Evolutionary conservation across 2,888 invertebrate species (phyloP), one percentile per base, ranked within the genome.

Genomic region (Diploptera punctata): DNA sequence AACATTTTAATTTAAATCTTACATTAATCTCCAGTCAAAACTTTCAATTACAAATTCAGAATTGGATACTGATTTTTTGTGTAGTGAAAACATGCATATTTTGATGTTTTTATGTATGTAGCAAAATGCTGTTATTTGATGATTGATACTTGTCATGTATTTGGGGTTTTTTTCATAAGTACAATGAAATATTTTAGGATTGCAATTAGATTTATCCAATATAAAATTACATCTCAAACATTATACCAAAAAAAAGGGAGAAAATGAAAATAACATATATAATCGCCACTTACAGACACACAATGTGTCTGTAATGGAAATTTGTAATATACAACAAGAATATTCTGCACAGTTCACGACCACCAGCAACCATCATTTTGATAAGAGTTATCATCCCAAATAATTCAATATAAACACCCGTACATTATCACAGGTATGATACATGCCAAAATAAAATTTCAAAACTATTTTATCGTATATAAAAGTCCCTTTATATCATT

Each of bases 251-350:
- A 57, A 24, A 29, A 57, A n/a, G n/a, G n/a, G n/a, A 57, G 3
- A 57, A 31, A 31, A 54, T 24, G 7, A 54, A 54, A 49, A 49
- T 18, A 52, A 52, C 7, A 21, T 38, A 52, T 24, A 52, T 18
- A 57, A 29, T 29, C 29, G n/a, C n/a, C n/a, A n/a, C 3, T 57
- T n/a, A n/a, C 57, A 29, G n/a, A 29, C 31, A 57, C 31, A 57
- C 31, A 57, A 29, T 24, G 29, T 57, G 19, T 3, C 29, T 57
- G 57, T 57, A 24, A n/a, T n/a, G n/a, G n/a, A n/a, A 47, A 47
- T n/a, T n/a, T 13, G 44, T 29, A 47, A 65, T 65, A n/a, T n/a
- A 26, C 18, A 44, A 65, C 47, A n/a, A 24, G 65, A 65, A 29
- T 26, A 38, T 38, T 33, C 16, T 4, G 38, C 21, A 65, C 47